These are phyloP conservation scores for Leucoraja ocellata DNA, from an alignment of 2,797 vertebrate genomes.

Conservation along the genomic window DNA sequence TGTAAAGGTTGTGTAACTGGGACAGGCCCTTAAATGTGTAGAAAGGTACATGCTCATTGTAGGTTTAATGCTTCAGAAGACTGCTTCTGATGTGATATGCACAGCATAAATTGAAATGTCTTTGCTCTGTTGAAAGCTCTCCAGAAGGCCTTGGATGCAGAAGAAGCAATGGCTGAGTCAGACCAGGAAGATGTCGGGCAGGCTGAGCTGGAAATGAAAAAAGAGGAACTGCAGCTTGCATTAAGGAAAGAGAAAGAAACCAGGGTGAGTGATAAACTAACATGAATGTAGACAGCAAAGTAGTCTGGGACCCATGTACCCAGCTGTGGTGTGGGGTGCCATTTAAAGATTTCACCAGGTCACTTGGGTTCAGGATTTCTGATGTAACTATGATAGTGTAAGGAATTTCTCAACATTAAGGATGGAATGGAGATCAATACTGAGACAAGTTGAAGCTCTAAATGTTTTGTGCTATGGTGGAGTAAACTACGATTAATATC, in stretches of 20 bases:
- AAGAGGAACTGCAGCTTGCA: slow-evolving; percentile 72
- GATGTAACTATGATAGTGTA: not conserved
- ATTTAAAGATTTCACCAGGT: not conserved
- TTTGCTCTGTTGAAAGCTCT: not conserved
- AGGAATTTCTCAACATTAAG: not conserved
- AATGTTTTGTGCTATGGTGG: too few species aligned
- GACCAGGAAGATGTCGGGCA: slow-evolving; percentile 48
- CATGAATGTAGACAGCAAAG: too few species aligned
- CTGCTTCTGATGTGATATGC: not conserved
- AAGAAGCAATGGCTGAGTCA: slow-evolving; percentile 5
- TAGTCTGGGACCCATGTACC: not conserved
- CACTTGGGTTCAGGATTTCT: not conserved
- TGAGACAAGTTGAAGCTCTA: not conserved
- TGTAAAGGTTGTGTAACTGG: too few species aligned
- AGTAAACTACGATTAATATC: not conserved
- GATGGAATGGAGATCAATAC: not conserved
- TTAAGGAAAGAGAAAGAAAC: slow-evolving; percentile 72
- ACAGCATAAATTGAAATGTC: not conserved
- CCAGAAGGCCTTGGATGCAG: not conserved
- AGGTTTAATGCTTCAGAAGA: not conserved
- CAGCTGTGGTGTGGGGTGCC: not conserved
- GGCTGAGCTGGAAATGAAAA: slow-evolving; percentile 62
- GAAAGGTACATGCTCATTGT: not conserved
- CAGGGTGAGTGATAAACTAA: slow-evolving; percentile 56
- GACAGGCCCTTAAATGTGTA: not conserved